These are phyloP conservation scores for Taurulus bubalis DNA, from an alignment of 2,113 vertebrate species.

Conservation along the genomic window DNA sequence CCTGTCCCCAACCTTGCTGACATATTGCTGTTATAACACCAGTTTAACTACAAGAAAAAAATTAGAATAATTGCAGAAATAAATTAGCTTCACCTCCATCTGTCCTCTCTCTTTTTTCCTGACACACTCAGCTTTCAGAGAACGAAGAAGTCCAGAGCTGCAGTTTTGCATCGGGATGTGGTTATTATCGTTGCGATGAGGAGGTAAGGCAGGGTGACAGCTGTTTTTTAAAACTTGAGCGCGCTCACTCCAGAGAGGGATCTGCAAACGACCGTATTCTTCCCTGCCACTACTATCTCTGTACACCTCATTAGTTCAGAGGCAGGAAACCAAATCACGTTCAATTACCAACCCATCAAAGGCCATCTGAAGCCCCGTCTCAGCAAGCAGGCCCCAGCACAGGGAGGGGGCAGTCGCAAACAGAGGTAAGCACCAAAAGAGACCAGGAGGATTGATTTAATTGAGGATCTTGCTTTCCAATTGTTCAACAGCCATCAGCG, in stretches of 20 bases:
- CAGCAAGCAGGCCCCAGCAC: conserved; percentile 68
- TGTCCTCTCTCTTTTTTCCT: conserved; percentile 59
- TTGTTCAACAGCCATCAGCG: conserved; percentile 26
- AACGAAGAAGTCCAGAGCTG: conserved; percentile 37
- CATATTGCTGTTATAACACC: conserved; percentile 11
- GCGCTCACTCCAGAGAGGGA: conserved; percentile 23
- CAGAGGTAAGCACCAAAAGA: conserved; percentile 20
- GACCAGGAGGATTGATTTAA: conserved; percentile 37
- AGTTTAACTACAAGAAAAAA: conserved; percentile 42
- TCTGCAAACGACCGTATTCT: conserved; percentile 61
- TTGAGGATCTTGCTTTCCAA: background rate
- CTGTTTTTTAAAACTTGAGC: conserved; percentile 66
- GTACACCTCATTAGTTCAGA: conserved; percentile 83
- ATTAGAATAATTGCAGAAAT: conserved; percentile 62
- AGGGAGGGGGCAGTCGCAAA: background rate
- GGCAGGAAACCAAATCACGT: conserved; percentile 84
- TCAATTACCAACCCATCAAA: conserved; percentile 84
- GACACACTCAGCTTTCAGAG: conserved; percentile 39
- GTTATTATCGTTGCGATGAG: conserved; percentile 62
- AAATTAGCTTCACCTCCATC: conserved; percentile 74
- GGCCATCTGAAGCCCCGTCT: conserved; percentile 79
- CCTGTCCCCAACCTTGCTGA: conserved; percentile 13
- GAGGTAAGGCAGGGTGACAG: conserved; percentile 56
- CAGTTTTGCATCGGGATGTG: conserved; percentile 66
- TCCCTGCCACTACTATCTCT: conserved; percentile 63